Evolutionary conservation across 2,797 vertebrate genomes (phyloP), one percentile per base, ranked within the genome.

Genomic region (Dicrostonyx torquatus): DNA sequence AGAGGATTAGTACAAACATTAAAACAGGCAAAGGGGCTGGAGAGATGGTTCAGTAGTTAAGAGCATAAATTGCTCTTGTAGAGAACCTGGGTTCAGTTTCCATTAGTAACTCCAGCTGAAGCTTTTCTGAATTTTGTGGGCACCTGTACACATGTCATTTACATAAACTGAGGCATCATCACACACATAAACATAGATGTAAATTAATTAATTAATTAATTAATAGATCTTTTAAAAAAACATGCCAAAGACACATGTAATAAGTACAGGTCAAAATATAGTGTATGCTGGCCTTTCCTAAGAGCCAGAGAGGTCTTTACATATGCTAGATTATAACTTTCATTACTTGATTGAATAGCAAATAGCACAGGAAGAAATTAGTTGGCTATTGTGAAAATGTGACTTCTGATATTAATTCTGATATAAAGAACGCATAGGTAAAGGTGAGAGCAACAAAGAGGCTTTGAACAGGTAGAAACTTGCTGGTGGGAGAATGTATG

Each of bases 361-460:
- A 95, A 66, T 31, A 87, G 26, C 29, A 43, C 4, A 93, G 15
- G 15, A 60, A 84, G 83, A 83, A 86, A 90, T 91, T 68, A 76
- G 37, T 70, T 84, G 84, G 79, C 72, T n/a, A 1, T 37, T 37
- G 6, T 86, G 13, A 89, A 92, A 93, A 91, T 88, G 22, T 62
- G n/a, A 94, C 53, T 40, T 95, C 10, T 83, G 29, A 43, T 37
- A 43, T 84, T 93, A 75, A 93, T 20, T 58, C 50, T 11, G 18
- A 12, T 88, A 91, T 73, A 91, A 72, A 24, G 8, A 77, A 10
- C 70, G 43, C 4, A 5, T 0, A 72, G 60, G 34, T n/a, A 87
- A 94, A 90, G 72, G 3, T 43, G 13, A 58, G 82, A 11, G 76
- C 26, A 68, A 34, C 34, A 4, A 5, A 73, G 18, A 37, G 20